These are phyloP conservation scores for Drosophila busckii DNA, from an alignment of 1,140 invertebrate species.

Conservation along the genomic window DNA sequence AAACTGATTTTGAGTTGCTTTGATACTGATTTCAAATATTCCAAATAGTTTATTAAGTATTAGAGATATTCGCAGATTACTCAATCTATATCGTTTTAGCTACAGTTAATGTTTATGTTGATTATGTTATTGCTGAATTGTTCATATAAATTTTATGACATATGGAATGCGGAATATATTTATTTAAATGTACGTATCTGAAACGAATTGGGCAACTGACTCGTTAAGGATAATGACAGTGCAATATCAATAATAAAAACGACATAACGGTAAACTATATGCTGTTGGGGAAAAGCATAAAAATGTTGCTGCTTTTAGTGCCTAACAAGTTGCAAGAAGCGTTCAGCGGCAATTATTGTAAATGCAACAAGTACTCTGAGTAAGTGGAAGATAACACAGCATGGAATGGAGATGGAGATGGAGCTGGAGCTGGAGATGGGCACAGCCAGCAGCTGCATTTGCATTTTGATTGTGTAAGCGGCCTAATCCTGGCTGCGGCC, in stretches of 20 bases:
- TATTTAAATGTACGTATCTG: slow-evolving; percentile 1
- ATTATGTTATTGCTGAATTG: not conserved
- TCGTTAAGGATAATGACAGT: slow-evolving; percentile 1
- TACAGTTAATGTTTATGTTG: not conserved
- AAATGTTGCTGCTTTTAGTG: not conserved
- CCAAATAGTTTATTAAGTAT: too few relatives aligned
- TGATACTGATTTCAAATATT: too few relatives aligned
- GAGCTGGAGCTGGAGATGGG: slow-evolving; percentile 12
- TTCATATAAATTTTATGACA: slow-evolving; percentile 5
- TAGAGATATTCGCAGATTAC: too few relatives aligned
- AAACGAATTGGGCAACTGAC: slow-evolving; percentile 5
- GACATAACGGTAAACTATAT: too few relatives aligned
- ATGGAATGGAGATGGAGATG: slow-evolving; percentile 13
- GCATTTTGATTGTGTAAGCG: slow-evolving; percentile 45
- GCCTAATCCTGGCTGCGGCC: slow-evolving; percentile 56
- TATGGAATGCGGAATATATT: slow-evolving; percentile 15
- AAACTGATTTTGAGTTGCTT: too few relatives aligned
- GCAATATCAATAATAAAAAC: slow-evolving; percentile 1
- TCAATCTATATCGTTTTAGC: not conserved
- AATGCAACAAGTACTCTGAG: not conserved
- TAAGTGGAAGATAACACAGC: slow-evolving; percentile 4
- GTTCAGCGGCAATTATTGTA: slow-evolving; percentile 5
- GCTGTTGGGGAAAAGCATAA: not conserved
- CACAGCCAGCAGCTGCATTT: slow-evolving; percentile 23
- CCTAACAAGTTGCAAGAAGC: slow-evolving; percentile 13